A percentile compares a stretch with the other conserved stretches of the same genome.
phyloP scores from a whole-genome alignment of 2,797 vertebrate species.

The Lates japonicus region DNA sequence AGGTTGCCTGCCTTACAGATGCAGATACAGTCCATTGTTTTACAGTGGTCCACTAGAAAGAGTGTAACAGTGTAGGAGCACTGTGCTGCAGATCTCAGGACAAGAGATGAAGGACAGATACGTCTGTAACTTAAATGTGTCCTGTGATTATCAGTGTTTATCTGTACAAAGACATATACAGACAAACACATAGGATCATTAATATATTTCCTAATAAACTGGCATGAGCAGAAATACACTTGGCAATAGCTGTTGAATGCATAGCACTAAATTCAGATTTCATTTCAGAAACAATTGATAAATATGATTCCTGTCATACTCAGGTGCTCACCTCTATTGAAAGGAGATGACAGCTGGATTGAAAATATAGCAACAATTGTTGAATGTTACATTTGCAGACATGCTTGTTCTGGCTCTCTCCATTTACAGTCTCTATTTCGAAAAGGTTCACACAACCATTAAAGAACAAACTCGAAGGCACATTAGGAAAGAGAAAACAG shows the following conservation, averaged over 20 bases:
- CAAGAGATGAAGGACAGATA: not conserved
- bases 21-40: constrained; percentile 8
- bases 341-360: not conserved
- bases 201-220: not conserved
- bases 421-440: constrained; percentile 22
- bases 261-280: not conserved
- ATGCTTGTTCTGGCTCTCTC: constrained; percentile 10
- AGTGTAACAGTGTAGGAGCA: not conserved
- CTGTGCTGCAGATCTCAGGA: not conserved
- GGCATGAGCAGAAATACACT: not conserved
- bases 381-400: constrained; percentile 26
- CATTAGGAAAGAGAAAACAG: not conserved
- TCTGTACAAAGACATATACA: constrained; percentile 40
- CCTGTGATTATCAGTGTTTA: constrained; percentile 4
- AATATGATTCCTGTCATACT: not conserved
- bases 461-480: constrained; percentile 2
- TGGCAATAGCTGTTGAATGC: not conserved
- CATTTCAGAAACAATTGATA: not conserved
- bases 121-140: constrained; percentile 21
- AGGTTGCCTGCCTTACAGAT: not conserved
- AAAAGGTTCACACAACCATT: constrained; percentile 16
- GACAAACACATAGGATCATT: constrained; percentile 15
- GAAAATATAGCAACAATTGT: constrained; percentile 6
- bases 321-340: constrained; percentile 46
- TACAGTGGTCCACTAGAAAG: not conserved